Percentiles rank a stretch among this genome's conserved stretches.
Evolutionary conservation across 1,140 invertebrate species (phyloP).

Genomic region (Frieseomelitta varia): DNA sequence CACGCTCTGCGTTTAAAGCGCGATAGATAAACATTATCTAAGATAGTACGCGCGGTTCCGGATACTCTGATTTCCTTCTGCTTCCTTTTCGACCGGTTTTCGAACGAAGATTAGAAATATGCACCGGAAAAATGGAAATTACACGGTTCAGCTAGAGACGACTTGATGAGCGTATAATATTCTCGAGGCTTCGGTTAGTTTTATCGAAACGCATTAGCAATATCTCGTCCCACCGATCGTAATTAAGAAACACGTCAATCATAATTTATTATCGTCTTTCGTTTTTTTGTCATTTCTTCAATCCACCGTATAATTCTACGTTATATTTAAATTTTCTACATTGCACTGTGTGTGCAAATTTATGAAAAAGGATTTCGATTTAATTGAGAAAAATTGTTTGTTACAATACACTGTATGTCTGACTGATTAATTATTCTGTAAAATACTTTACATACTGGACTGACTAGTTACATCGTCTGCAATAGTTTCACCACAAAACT

Average conservation of each 20-base stretch:
- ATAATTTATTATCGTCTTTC: not conserved
- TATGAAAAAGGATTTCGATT: too few species aligned
- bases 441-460: too few species aligned
- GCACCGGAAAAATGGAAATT: not conserved
- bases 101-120: not conserved
- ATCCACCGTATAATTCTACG: too few species aligned
- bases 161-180: not conserved
- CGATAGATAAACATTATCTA: constrained; percentile 3
- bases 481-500: too few species aligned
- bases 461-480: too few species aligned
- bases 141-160: not conserved
- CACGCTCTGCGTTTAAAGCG: not conserved
- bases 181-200: too few species aligned
- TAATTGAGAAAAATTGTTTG: too few species aligned
- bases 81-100: constrained; percentile 1
- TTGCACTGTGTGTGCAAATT: too few species aligned
- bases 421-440: too few species aligned
- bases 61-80: not conserved
- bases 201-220: not conserved
- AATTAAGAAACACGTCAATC: not conserved
- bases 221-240: not conserved
- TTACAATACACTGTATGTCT: too few species aligned
- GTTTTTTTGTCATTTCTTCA: not conserved
- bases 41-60: not conserved
- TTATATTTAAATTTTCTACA: too few species aligned